A percentile compares a stretch with the other conserved stretches of the same genome.
These are phyloP conservation scores for Mongoloraphidia duomilia DNA, from an alignment of 2,888 invertebrate genomes.

Conservation along the genomic window DNA sequence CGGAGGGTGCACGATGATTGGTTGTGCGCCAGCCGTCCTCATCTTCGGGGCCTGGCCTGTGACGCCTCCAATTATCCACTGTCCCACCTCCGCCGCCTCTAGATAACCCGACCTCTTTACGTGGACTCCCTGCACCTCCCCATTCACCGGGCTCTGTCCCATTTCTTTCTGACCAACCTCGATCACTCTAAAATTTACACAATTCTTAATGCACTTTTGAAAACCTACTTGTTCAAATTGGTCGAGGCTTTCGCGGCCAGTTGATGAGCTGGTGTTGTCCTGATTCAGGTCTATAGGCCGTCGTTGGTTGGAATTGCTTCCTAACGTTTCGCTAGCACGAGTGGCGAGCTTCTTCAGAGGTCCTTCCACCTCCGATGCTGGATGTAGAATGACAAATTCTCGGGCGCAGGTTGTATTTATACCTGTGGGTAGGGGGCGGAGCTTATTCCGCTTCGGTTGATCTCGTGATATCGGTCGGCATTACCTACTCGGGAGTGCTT, in stretches of 20 bases:
- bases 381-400: too few relatives aligned
- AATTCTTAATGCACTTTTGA: conserved; percentile 21
- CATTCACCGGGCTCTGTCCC: conserved; percentile 37
- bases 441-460: too few relatives aligned
- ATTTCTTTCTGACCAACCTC: conserved; percentile 40
- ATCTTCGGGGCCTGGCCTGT: conserved; percentile 31
- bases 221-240: conserved; percentile 28
- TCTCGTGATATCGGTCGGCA: too few relatives aligned
- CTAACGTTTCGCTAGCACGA: too few relatives aligned
- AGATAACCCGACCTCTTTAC: conserved; percentile 36
- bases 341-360: too few relatives aligned
- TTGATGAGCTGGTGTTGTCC: too few relatives aligned
- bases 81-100: conserved; percentile 28
- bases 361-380: too few relatives aligned
- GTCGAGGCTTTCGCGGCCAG: conserved; percentile 27
- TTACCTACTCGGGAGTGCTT: too few relatives aligned
- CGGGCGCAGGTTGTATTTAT: too few relatives aligned
- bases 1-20: conserved; percentile 26
- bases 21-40: conserved; percentile 38
- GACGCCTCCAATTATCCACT: conserved; percentile 35
- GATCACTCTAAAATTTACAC: conserved; percentile 30
- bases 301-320: too few relatives aligned
- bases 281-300: too few relatives aligned
- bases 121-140: conserved; percentile 33
- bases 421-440: too few relatives aligned